Evolutionary conservation across 35 echinoderm and acorn worm genomes (phyloP).

Genomic region (Lytechinus variegatus): DNA sequence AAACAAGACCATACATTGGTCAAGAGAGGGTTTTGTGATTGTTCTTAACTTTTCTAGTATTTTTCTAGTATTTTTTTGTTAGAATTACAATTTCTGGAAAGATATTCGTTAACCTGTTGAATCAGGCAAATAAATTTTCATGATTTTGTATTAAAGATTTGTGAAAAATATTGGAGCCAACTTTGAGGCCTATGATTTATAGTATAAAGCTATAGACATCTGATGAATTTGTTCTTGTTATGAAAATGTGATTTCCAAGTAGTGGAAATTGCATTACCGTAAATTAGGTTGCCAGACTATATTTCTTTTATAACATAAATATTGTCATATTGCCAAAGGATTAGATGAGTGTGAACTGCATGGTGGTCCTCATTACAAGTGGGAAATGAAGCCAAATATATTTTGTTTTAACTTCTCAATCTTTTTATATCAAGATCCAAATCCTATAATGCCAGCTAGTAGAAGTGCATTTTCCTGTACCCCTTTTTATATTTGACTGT

Average conservation of each 20-base stretch:
- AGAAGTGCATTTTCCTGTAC: neutral
- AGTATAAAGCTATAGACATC: neutral
- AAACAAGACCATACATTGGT: too few species aligned
- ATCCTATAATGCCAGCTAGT: neutral
- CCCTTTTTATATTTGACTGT: neutral
- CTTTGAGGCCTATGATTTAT: too few species aligned
- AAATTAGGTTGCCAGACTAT: neutral
- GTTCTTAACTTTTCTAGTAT: too few species aligned
- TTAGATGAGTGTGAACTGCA: neutral
- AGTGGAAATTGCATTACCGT: neutral
- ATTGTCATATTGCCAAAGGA: neutral
- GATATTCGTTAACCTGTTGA: too few species aligned
- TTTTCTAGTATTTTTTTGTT: too few species aligned
- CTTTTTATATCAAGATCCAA: neutral
- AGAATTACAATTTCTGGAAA: too few species aligned
- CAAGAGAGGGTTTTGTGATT: too few species aligned
- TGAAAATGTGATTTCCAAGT: neutral
- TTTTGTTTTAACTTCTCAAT: neutral
- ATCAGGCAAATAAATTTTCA: too few species aligned
- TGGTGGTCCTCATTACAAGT: neutral
- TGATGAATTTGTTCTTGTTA: neutral
- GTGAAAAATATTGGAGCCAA: neutral
- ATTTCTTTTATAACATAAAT: neutral
- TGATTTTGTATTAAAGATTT: neutral
- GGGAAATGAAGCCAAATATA: neutral